phyloP scores from a whole-genome alignment of 2,113 vertebrate genomes.

The Opisthocomus hoazin region DNA sequence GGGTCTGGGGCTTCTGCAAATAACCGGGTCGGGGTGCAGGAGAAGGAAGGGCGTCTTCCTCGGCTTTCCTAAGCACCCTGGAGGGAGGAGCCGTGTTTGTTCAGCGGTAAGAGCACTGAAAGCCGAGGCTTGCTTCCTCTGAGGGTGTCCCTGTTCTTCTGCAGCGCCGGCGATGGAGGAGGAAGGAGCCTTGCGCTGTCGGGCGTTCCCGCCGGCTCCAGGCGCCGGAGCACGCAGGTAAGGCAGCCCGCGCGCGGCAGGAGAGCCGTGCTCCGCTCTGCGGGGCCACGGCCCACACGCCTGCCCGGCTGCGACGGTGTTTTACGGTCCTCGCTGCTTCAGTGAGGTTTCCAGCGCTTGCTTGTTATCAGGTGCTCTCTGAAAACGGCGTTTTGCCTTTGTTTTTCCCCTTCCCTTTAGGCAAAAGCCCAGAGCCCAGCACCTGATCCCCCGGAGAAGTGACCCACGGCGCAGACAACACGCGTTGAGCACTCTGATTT shows the following conservation, averaged over 20 bases:
- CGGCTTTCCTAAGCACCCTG: neutral
- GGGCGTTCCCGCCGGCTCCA: neutral
- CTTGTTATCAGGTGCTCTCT: accelerated
- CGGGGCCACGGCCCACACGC: accelerated
- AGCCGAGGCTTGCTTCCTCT: neutral
- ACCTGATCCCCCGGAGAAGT: conserved; percentile 15
- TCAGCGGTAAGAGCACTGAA: neutral
- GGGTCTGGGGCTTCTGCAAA: neutral
- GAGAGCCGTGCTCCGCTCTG: neutral
- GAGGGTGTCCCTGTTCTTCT: neutral
- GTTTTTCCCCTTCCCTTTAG: neutral
- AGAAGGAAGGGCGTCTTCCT: neutral
- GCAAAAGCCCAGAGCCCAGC: conserved; percentile 42
- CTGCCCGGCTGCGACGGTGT: too few species aligned
- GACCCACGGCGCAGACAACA: neutral
- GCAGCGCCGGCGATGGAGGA: neutral
- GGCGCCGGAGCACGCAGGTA: conserved; percentile 51
- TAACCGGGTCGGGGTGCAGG: neutral
- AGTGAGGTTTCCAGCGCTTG: accelerated
- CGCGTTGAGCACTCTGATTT: accelerated
- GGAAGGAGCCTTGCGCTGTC: neutral
- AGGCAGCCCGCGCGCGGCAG: neutral
- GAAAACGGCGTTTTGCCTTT: neutral
- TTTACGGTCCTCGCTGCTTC: neutral
- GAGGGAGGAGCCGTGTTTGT: accelerated